A percentile compares a stretch with the other conserved stretches of the same genome.
Evolutionary conservation across 2,113 vertebrate species (phyloP).

Genomic region (Cygnus atratus): DNA sequence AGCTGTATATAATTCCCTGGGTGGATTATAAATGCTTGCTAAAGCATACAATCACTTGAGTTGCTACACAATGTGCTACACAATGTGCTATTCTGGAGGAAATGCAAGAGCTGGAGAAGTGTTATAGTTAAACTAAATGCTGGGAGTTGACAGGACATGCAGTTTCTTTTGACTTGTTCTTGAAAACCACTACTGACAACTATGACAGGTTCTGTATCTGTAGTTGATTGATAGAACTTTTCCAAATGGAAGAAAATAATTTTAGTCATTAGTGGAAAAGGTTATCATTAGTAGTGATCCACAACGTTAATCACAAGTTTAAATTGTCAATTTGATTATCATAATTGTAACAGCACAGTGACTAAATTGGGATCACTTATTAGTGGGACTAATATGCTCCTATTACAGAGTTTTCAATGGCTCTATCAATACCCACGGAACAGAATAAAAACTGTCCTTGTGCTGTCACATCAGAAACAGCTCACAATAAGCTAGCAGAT

Average conservation of each 20-base stretch:
- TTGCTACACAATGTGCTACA: not conserved
- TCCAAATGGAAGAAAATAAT: not conserved
- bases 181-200: not conserved
- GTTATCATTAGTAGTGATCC: not conserved
- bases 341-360: not conserved
- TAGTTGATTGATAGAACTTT: not conserved
- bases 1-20: not conserved
- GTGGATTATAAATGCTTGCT: not conserved
- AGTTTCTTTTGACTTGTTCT: not conserved
- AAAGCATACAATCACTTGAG: not conserved
- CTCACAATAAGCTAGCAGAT: not conserved
- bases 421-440: not conserved
- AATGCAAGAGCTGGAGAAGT: not conserved
- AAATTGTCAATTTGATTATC: not conserved
- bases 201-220: not conserved
- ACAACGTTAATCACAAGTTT: not conserved
- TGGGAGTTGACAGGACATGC: not conserved
- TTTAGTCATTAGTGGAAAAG: not conserved
- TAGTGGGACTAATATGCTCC: not conserved
- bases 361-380: not conserved
- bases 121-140: not conserved
- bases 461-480: not conserved
- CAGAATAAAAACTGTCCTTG: not conserved
- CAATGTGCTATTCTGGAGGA: not conserved
- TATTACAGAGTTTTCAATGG: not conserved